Base-by-base conservation (phyloP, 1,140 invertebrate species). In the Rhopalosiphum padi region DNA sequence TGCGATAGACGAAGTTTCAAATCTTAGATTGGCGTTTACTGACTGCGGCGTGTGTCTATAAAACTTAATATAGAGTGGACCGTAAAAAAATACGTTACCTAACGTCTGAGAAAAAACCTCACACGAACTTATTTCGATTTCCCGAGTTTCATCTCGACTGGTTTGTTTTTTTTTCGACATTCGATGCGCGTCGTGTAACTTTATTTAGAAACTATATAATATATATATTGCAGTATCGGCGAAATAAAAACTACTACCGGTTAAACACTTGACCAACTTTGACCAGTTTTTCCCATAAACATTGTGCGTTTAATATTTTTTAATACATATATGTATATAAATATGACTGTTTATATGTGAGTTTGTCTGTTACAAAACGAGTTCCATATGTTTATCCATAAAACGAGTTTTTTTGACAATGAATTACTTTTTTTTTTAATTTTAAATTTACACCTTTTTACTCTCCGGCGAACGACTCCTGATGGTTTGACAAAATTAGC, bases 371-470 rank as follows among this genome's bases (percentile, higher is more conserved):
- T 35, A 77, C 18, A n/a, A 77, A 77, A 77, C 60, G 60, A 77
- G 60, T 77, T 77, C 60, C 60, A 21, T 77, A n/a, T 22, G 60
- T 68, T n/a, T 68, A n/a, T 77, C n/a, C 60, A 77, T 77, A 77
- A 77, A 77, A 77, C 60, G n/a, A n/a, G 60, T 77, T n/a, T 77
- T 60, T 77, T 77, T n/a, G 60, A 77, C 60, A n/a, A 77, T 68
- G 30, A 15, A 68, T 18, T 18, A 68, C 0, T 18, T 68, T 53
- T 53, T 53, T 68, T 60, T 68, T n/a, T n/a, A n/a, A n/a, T 77
- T 77, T 77, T n/a, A 77, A 77, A 77, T 77, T 77, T 77, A 77
- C 60, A 77, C n/a, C 30, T 77, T 77, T 77, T n/a, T 6, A 18
- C 60, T 77, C 30, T n/a, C 4, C 4, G 15, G 4, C 30, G 15